These are phyloP conservation scores for Chionis minor DNA, from an alignment of 2,113 vertebrate genomes.

Conservation along the genomic window DNA sequence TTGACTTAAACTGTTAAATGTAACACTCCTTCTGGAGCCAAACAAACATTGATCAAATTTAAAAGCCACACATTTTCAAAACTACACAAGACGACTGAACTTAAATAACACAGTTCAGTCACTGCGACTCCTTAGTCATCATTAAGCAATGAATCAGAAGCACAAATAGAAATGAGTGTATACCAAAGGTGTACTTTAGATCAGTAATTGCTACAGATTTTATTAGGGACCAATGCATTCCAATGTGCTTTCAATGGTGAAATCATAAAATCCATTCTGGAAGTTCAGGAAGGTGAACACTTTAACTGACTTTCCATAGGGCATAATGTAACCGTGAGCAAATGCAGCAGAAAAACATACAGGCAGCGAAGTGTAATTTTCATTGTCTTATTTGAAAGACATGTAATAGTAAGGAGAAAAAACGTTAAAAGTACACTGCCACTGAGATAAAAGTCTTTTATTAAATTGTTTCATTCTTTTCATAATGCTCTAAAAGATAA, in stretches of 20 bases:
- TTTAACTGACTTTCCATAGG: neutral
- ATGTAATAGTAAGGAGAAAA: neutral
- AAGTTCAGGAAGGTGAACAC: neutral
- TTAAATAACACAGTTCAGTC: neutral
- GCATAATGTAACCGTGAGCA: neutral
- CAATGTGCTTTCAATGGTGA: neutral
- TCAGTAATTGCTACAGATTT: neutral
- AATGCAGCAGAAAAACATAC: neutral
- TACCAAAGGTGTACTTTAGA: neutral
- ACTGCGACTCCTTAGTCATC: neutral
- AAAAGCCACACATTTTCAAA: neutral
- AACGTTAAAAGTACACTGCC: neutral
- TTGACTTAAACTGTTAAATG: neutral
- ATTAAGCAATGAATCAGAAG: neutral
- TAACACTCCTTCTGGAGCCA: neutral
- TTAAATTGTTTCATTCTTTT: neutral
- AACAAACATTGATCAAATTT: neutral
- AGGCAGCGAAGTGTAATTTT: neutral
- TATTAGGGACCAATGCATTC: neutral
- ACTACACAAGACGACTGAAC: neutral
- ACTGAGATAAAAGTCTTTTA: neutral
- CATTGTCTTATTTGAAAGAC: neutral
- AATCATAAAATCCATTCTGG: neutral
- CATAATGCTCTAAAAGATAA: neutral
- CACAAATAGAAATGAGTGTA: neutral